Conservation (phyloP, 2,113 vertebrate genomes). For the Chaetura pelagica region DNA sequence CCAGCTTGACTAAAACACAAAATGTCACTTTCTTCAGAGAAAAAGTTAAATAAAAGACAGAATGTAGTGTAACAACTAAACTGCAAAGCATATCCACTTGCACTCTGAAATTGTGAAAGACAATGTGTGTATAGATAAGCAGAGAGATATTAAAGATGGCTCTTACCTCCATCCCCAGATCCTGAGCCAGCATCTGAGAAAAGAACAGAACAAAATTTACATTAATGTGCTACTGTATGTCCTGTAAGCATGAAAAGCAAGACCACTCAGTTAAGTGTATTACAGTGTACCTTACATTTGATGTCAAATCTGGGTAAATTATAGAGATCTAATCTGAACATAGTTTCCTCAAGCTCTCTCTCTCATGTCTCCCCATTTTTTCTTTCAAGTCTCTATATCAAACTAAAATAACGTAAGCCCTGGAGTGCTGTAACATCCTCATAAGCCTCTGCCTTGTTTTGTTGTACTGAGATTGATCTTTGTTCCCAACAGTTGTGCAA, state of each 20-base stretch:
- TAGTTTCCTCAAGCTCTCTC: slow-evolving; percentile 15
- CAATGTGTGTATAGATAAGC: neutral
- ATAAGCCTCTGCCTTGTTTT: neutral
- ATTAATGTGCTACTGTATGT: neutral
- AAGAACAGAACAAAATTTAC: slow-evolving; percentile 24
- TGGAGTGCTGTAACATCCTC: neutral
- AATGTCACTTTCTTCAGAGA: neutral
- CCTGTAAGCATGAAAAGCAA: slow-evolving; percentile 6
- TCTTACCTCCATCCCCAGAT: slow-evolving; percentile 87
- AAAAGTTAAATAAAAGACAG: neutral
- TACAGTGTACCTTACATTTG: neutral
- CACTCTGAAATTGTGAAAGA: neutral
- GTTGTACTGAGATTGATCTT: neutral
- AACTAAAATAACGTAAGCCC: neutral
- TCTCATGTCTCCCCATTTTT: neutral
- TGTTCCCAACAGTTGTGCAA: neutral
- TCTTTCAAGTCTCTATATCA: neutral
- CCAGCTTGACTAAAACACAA: slow-evolving; percentile 41
- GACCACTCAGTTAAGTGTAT: neutral
- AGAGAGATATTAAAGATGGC: neutral
- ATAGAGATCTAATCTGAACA: slow-evolving; percentile 18
- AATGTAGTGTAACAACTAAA: neutral
- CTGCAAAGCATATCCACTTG: neutral
- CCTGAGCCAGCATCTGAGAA: slow-evolving; percentile 84
- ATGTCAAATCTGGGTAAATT: slow-evolving; percentile 50